Evolutionary conservation across 2,888 invertebrate genomes (phyloP), one percentile per base, ranked within the genome.

Genomic region (Spodoptera exigua): DNA sequence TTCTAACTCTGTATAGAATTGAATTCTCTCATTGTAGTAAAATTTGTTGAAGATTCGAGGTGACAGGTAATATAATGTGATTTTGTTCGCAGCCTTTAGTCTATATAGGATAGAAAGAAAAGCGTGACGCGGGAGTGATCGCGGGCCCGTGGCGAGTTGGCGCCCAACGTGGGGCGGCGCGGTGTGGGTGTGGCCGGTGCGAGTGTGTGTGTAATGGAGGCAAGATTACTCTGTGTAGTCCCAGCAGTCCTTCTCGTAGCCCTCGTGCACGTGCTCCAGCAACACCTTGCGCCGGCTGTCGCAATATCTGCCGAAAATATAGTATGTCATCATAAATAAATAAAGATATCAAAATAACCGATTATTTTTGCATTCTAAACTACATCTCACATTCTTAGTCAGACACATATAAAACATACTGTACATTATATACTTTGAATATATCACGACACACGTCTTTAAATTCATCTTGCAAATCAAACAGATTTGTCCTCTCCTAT

Each of bases 191-290:
- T 41, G 43, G 53, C 36, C 35, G 34, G 53, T 70, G 65, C 64
- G 41, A 54, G 63, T 61, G 53, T 59, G 43, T 67, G 80, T 72
- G 70, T 61, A 56, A 71, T 58, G 69, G 63, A 80, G 80, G 79
- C 70, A 82, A 80, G 79, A 69, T 95, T 96, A 97, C 96, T 98
- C 98, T 94, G 97, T 97, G 91, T 98, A 98, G 85, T 98, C 98
- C 99, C 99, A 99, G 96, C 98, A 97, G 89, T 99, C 99, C 94
- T 98, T 98, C 91, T 99, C 99, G 90, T 99, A 99, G 69, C 99
- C 99, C 95, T 99, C 99, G 90, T 99, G 98, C 51, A 99, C 99
- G 91, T 99, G 99, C 89, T 99, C 98, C 83, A 99, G 95, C 76
- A 99, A 95, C 74, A 98, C 99, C 94, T 98, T 98, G 81, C 99